A percentile compares a stretch with the other conserved stretches of the same genome.
Evolutionary conservation across 2,888 invertebrate genomes (phyloP).

Genomic region (Eulithis prunata): DNA sequence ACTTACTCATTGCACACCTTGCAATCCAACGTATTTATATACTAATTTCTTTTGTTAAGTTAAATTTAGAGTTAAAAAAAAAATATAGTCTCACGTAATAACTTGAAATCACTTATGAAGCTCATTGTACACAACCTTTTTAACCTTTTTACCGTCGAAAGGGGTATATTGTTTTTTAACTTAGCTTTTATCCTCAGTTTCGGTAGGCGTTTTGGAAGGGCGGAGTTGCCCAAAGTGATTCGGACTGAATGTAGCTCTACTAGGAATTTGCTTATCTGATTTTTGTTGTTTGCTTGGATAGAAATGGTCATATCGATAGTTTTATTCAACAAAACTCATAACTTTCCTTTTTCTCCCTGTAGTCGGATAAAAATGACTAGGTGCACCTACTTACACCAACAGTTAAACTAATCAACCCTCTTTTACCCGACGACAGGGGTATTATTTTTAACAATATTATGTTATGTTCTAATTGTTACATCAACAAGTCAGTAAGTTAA

Average conservation of each 20-base stretch:
- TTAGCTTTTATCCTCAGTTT: conserved; percentile 68
- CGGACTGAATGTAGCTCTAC: conserved; percentile 56
- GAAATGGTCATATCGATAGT: conserved; percentile 1
- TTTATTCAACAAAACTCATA: not conserved
- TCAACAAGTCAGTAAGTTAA: no score
- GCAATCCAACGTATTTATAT: no score
- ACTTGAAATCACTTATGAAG: conserved; percentile 41
- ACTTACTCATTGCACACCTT: no score
- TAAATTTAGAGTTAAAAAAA: no score
- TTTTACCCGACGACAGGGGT: no score
- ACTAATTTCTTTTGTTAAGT: no score
- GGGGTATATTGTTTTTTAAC: conserved; percentile 77
- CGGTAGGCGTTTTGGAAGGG: conserved; percentile 77
- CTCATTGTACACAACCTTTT: conserved; percentile 53
- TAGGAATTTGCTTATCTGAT: conserved; percentile 33
- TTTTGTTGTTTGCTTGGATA: conserved; percentile 8
- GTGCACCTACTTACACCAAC: no score
- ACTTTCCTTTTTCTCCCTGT: no score
- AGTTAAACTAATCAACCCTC: no score
- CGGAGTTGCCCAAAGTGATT: conserved; percentile 57
- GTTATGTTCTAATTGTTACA: no score
- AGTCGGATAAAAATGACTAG: no score
- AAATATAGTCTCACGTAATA: not conserved
- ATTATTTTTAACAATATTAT: no score
- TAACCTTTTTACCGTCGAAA: conserved; percentile 63